A percentile compares a stretch with the other conserved stretches of the same genome.
Evolutionary conservation across 2,797 vertebrate species (phyloP).

Genomic region (Rhinella marina): DNA sequence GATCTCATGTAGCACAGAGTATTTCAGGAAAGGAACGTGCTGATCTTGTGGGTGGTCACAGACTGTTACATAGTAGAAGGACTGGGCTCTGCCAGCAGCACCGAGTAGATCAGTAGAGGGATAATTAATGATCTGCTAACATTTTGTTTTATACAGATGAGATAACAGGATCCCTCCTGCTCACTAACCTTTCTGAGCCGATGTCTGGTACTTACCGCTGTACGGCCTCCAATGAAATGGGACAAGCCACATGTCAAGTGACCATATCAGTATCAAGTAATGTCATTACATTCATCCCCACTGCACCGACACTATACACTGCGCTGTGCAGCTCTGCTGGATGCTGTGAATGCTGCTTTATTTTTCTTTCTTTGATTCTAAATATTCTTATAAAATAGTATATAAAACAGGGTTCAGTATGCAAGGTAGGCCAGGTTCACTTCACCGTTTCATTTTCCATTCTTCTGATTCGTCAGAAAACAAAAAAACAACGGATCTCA

Average conservation of each 20-base stretch:
- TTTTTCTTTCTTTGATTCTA: not conserved
- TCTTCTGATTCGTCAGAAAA: too few relatives aligned
- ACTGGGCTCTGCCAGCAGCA: not conserved
- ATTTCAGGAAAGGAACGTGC: too few relatives aligned
- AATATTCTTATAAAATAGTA: not conserved
- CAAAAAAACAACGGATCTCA: too few relatives aligned
- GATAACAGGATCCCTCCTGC: constrained; percentile 69
- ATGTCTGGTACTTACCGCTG: constrained; percentile 76
- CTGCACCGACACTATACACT: too few relatives aligned
- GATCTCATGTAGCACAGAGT: too few relatives aligned
- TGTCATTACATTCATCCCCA: not conserved
- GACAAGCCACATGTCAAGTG: constrained; percentile 69
- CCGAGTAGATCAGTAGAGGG: not conserved
- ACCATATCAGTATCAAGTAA: constrained; percentile 69
- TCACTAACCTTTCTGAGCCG: constrained; percentile 73
- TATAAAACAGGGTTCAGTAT: too few relatives aligned
- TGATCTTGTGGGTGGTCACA: too few relatives aligned
- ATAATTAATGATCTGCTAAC: not conserved
- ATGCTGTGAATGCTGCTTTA: not conserved
- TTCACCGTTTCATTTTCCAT: too few relatives aligned
- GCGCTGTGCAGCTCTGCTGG: too few relatives aligned
- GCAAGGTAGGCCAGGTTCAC: too few relatives aligned
- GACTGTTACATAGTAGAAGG: too few relatives aligned
- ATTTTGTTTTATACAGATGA: constrained; percentile 68
- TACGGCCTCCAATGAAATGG: constrained; percentile 73